Base-by-base conservation (phyloP, 2,797 vertebrate species). In the Dryobates pubescens region DNA sequence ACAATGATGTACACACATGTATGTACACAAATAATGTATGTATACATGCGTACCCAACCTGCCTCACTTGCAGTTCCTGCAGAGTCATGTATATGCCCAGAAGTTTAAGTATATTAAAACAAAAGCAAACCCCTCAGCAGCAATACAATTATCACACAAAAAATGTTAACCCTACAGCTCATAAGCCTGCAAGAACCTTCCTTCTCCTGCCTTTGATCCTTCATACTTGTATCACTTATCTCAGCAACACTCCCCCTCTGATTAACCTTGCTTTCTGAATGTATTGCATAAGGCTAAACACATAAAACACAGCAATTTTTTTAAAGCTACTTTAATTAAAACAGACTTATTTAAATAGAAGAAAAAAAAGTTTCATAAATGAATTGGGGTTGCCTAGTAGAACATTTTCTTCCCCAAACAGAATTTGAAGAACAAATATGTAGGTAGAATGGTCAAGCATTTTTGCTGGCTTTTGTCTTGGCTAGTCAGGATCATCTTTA, bases 401-500 rank as follows among this genome's bases (percentile, higher is more conserved):
- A 90, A 61, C 51, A 30, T 23, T 91, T 65, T 73, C 63, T 23
- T 14, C 8, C 34, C 26, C 17, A 23, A 81, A 36, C 5, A 81
- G 32, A 77, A 84, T 47, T 71, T 30, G 63, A 79, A 47, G 30
- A 91, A 38, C 53, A 83, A 70, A 53, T 10, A 88, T 12, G 17
- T 93, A 81, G 79, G 87, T 0, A 73, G 67, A 14, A 27, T 1
- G 11, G 63, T 49, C 80, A 54, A 92, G 73, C 68, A 34, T 51
- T 89, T 90, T 90, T 92, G 83, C 77, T 92, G 65, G 71, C 84
- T 95, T 67, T 79, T 86, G 68, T 82, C 88, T 92, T 95, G 93
- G 95, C 96, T 90, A 81, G 92, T 87, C 61, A 88, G 94, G 29
- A 81, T 96, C 97, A 96, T 96, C 69, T 97, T 96, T 96, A 96